Conservation (phyloP, 2,113 vertebrate species). For the Gopherus evgoodei region DNA sequence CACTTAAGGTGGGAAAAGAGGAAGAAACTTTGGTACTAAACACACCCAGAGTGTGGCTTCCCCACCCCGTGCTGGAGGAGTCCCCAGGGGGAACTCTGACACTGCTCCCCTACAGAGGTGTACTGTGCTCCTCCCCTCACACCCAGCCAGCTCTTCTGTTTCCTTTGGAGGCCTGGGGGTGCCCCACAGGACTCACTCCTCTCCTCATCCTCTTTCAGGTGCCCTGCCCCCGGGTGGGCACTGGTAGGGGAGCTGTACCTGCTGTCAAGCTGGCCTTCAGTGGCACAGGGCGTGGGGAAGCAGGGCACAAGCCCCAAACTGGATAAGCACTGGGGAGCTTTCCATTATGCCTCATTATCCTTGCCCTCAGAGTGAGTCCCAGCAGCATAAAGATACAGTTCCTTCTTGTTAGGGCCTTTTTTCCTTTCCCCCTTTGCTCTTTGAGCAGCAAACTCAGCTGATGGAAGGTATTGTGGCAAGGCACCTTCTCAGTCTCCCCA, state of each 20-base stretch:
- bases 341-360: not conserved
- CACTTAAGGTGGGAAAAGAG: not conserved
- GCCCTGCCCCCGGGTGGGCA: not conserved
- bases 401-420: not conserved
- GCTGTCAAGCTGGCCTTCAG: too few relatives aligned
- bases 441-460: not conserved
- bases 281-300: too few relatives aligned
- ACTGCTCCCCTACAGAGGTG: not conserved
- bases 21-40: too few relatives aligned
- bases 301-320: too few relatives aligned
- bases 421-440: not conserved
- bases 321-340: not conserved
- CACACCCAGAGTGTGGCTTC: accelerated
- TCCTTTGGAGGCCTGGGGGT: not conserved
- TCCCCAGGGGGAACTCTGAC: too few relatives aligned
- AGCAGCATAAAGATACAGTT: not conserved
- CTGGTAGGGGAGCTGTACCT: not conserved
- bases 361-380: not conserved
- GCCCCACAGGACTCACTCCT: not conserved
- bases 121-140: accelerated
- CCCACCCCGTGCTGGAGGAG: not conserved
- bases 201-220: not conserved
- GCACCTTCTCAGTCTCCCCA: too few relatives aligned
- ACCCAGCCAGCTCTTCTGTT: not conserved
- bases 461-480: not conserved